Conservation (phyloP, 2,797 vertebrate species). For the Champsocephalus esox region DNA sequence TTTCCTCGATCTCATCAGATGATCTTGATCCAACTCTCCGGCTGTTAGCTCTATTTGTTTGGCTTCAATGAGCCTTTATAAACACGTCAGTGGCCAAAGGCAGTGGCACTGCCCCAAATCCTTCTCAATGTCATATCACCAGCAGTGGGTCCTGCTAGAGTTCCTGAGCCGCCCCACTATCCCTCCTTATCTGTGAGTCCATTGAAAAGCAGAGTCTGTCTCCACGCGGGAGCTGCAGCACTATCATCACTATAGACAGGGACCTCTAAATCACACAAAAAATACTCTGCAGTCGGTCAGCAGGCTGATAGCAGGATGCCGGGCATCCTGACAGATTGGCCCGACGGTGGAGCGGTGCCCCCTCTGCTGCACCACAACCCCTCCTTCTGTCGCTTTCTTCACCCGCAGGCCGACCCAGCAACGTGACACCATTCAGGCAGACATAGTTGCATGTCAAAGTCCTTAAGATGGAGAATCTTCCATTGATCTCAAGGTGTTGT, state of each 20-base stretch:
- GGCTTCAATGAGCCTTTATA: not conserved
- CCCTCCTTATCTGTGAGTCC: constrained; percentile 57
- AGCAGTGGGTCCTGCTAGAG: constrained; percentile 3
- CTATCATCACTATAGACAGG: constrained; percentile 77
- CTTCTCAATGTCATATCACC: constrained; percentile 44
- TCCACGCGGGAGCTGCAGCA: constrained; percentile 55
- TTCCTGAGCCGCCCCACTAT: constrained; percentile 32
- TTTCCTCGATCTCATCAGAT: constrained; percentile 13
- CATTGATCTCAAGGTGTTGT: constrained; percentile 22
- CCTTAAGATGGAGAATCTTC: constrained; percentile 9
- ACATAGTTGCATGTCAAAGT: constrained; percentile 40
- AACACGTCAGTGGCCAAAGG: constrained; percentile 7
- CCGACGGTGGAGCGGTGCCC: constrained; percentile 50
- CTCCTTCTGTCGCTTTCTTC: constrained; percentile 64
- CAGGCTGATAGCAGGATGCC: constrained; percentile 64
- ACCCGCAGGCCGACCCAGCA: constrained; percentile 47
- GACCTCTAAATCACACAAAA: constrained; percentile 79
- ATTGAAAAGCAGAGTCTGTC: constrained; percentile 52
- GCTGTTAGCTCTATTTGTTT: not conserved
- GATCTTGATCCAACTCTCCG: not conserved
- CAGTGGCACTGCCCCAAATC: constrained; percentile 39
- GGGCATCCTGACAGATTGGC: constrained; percentile 75
- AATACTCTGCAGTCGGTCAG: constrained; percentile 68
- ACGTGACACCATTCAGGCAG: constrained; percentile 39
- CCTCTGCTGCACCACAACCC: constrained; percentile 29